Evolutionary conservation across 2,888 invertebrate genomes (phyloP).

Genomic region (Phymatocera aterrima): DNA sequence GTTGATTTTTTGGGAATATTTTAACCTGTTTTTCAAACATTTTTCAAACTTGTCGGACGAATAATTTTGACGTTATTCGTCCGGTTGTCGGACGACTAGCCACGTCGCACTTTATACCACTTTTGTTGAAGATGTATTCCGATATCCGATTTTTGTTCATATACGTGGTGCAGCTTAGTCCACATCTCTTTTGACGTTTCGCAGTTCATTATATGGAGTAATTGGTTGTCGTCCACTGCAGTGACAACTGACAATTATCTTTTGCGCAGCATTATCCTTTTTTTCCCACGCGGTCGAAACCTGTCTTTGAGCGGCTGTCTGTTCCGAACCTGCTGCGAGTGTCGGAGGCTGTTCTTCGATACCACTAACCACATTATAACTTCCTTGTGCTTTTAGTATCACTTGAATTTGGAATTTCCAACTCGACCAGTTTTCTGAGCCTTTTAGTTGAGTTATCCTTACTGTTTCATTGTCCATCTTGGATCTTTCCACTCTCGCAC

Average conservation of each 20-base stretch:
- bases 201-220: constrained; percentile 52
- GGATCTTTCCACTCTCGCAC: background rate
- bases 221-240: constrained; percentile 27
- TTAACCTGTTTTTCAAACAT: too few species aligned
- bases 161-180: constrained; percentile 50
- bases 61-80: too few species aligned
- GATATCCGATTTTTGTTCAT: constrained; percentile 52
- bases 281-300: constrained; percentile 33
- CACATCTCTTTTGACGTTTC: constrained; percentile 54
- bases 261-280: constrained; percentile 48
- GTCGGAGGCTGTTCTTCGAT: background rate
- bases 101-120: background rate
- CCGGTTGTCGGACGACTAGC: too few species aligned
- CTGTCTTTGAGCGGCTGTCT: background rate
- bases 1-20: too few species aligned
- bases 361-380: constrained; percentile 34
- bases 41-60: too few species aligned
- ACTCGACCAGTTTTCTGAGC: constrained; percentile 17
- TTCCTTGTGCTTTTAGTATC: constrained; percentile 10
- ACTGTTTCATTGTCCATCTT: background rate
- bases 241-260: constrained; percentile 47
- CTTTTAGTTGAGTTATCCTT: background rate
- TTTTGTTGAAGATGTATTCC: constrained; percentile 46
- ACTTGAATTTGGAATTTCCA: constrained; percentile 49
- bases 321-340: background rate